Base-by-base conservation (phyloP, 2,888 invertebrate species). In the Copidosoma aretas region DNA sequence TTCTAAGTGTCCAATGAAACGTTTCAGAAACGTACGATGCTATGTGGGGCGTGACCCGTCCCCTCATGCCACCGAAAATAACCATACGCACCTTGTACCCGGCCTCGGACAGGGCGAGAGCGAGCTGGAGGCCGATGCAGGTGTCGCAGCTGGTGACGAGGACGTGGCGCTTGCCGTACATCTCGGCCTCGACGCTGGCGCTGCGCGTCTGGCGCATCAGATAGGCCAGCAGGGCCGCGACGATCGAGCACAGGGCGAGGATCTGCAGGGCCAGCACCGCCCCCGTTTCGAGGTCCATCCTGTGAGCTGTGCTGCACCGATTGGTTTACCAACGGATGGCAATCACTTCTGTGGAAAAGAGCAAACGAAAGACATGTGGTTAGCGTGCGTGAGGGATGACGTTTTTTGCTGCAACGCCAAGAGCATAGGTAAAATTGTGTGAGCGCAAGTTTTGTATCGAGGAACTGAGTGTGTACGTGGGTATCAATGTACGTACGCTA, bases 251-350 rank as follows among this genome's bases (percentile, higher is more conserved):
- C 60, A 93, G 86, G 32, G 93, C 93, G 72, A 93, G 88, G 77
- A 93, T 86, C 84, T 93, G 93, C 79, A 93, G 88, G 77, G 92
- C 91, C 82, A 93, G 86, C 46, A 93, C 90, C 80, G 93, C 85
- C 85, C 91, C 92, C 78, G 93, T 93, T 80, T 92, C 91, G 79
- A 91, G 89, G 82, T 93, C 93, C 93, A 93, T 93, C 68, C 77
- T 79, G 76, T 51, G 3, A 4, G 14, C 43, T 32, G 39, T 46
- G 1, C 15, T 3, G 43, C 14, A 2, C 8, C 17, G 43, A n/a
- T n/a, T n/a, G n/a, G n/a, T n/a, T n/a, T n/a, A n/a, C n/a, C n/a
- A n/a, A n/a, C 12, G 43, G 43, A 14, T 46, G 43, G 43, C 43
- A n/a, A n/a, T n/a, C n/a, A n/a, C n/a, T n/a, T n/a, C n/a, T n/a